Conservation (phyloP, 2,113 vertebrate genomes). For the Cryptomyrus ogoouensis region DNA sequence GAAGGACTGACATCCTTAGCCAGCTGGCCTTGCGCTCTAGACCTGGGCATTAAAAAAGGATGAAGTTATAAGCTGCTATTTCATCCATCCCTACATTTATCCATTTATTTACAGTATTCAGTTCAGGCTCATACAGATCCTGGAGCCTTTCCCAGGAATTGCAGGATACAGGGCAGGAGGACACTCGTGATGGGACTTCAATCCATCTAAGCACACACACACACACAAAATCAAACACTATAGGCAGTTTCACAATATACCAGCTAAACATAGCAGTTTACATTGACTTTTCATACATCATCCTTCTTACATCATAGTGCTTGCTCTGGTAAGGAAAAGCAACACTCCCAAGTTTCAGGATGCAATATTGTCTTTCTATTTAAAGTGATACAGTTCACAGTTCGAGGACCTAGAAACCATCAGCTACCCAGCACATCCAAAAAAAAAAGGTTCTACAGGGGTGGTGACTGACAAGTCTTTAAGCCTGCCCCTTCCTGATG, state of each 20-base stretch:
- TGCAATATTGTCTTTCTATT: background rate
- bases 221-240: background rate
- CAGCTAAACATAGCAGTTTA: background rate
- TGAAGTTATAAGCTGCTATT: background rate
- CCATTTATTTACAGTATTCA: background rate
- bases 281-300: background rate
- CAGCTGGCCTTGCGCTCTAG: background rate
- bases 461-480: background rate
- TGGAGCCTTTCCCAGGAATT: background rate
- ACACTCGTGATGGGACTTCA: background rate
- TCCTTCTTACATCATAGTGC: background rate
- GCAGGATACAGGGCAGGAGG: background rate
- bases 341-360: background rate
- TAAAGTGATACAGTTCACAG: background rate
- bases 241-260: background rate
- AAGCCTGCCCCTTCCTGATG: background rate
- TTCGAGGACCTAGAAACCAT: background rate
- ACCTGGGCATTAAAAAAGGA: background rate
- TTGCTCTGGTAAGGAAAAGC: background rate
- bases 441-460: background rate
- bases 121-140: background rate
- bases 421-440: background rate
- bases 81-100: background rate
- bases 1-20: background rate
- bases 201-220: background rate